These are phyloP conservation scores for Dermolepida albohirtum DNA, from an alignment of 2,888 invertebrate species.

Conservation along the genomic window DNA sequence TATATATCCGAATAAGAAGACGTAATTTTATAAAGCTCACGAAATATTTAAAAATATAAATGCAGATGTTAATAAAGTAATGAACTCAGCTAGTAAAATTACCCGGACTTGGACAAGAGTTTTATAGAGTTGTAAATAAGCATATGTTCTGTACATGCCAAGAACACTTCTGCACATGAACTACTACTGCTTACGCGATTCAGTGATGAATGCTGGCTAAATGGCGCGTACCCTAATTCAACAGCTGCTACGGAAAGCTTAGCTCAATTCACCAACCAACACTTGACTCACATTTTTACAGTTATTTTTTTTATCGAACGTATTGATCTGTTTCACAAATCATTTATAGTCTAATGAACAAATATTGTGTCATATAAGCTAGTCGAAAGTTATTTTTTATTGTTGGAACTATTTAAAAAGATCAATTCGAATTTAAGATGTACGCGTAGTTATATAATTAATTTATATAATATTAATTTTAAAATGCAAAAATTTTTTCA, in stretches of 20 bases:
- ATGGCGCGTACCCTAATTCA: slow-evolving; percentile 55
- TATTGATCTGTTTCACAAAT: slow-evolving; percentile 44
- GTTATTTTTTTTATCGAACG: slow-evolving; percentile 42
- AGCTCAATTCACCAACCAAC: slow-evolving; percentile 52
- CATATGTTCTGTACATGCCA: slow-evolving; percentile 57
- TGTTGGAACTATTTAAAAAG: too few species aligned
- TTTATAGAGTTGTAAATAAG: slow-evolving; percentile 57
- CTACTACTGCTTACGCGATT: slow-evolving; percentile 54
- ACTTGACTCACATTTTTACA: slow-evolving; percentile 45
- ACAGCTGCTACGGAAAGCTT: slow-evolving; percentile 56
- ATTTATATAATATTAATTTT: too few species aligned
- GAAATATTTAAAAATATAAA: too few species aligned
- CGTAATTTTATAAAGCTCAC: too few species aligned
- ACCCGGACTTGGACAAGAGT: slow-evolving; percentile 48
- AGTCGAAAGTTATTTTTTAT: too few species aligned
- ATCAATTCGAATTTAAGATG: too few species aligned
- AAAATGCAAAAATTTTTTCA: too few species aligned
- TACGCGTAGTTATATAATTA: too few species aligned
- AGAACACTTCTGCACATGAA: slow-evolving; percentile 56
- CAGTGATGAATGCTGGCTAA: slow-evolving; percentile 57
- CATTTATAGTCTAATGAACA: slow-evolving; percentile 38
- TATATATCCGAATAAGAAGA: too few species aligned
- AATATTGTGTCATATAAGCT: neutral
- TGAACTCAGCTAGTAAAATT: slow-evolving; percentile 27
- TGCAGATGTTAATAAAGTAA: too few species aligned